A percentile compares a stretch with the other conserved stretches of the same genome.
Conservation (phyloP, 2,797 vertebrate genomes). For the Danio albolineatus region DNA sequence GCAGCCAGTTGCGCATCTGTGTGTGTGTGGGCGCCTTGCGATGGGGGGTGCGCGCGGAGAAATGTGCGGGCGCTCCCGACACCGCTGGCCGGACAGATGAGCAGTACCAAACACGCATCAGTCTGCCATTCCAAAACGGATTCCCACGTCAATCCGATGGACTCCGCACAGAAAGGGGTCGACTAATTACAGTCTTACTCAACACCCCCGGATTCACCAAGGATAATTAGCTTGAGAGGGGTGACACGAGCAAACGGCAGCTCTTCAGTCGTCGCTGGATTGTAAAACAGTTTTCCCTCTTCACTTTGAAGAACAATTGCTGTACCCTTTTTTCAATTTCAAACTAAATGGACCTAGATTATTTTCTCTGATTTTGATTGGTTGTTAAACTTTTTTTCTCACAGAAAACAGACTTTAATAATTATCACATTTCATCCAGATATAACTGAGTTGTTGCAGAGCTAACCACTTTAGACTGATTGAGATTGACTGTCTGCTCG, state of each 20-base stretch:
- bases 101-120: conserved; percentile 59
- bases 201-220: conserved; percentile 64
- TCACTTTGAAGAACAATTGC: background rate
- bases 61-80: conserved; percentile 12
- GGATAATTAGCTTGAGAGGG: conserved; percentile 67
- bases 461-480: conserved; percentile 22
- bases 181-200: conserved; percentile 70
- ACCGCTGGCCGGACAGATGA: conserved; percentile 34
- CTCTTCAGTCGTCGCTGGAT: conserved; percentile 51
- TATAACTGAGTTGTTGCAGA: conserved; percentile 4
- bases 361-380: no score
- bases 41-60: conserved; percentile 39
- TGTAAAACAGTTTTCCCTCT: conserved; percentile 43
- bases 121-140: conserved; percentile 53
- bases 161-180: conserved; percentile 56
- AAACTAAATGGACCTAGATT: no score
- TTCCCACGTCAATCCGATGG: conserved; percentile 65
- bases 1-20: conserved; percentile 66
- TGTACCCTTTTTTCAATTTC: background rate
- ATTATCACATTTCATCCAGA: background rate
- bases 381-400: no score
- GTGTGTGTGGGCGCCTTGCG: conserved; percentile 45
- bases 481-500: conserved; percentile 42
- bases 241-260: conserved; percentile 63
- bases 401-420: background rate